These are phyloP conservation scores for Pyrgilauda ruficollis DNA, from an alignment of 2,113 vertebrate genomes.

Conservation along the genomic window DNA sequence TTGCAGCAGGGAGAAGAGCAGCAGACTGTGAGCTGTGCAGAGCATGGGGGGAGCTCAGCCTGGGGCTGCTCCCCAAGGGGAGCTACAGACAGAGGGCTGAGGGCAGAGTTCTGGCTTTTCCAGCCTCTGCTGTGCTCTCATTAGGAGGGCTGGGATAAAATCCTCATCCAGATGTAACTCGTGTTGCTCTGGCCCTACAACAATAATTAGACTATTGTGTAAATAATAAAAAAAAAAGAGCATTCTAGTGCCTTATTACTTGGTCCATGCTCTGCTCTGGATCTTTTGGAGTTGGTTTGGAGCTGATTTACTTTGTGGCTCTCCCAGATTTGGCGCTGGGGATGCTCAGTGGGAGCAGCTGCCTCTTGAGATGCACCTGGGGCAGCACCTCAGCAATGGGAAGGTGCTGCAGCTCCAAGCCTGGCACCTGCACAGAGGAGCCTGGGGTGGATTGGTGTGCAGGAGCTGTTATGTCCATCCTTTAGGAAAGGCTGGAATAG, in stretches of 20 bases:
- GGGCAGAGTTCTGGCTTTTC: background rate
- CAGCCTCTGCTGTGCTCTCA: accelerated
- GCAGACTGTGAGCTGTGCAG: background rate
- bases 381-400: background rate
- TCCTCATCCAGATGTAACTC: background rate
- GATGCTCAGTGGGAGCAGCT: accelerated
- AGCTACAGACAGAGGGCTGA: background rate
- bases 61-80: background rate
- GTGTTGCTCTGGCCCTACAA: background rate
- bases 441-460: background rate
- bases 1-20: background rate
- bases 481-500: background rate
- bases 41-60: background rate
- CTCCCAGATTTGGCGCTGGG: background rate
- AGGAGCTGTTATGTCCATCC: background rate
- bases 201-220: accelerated
- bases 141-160: background rate
- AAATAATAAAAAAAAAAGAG: background rate
- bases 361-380: background rate
- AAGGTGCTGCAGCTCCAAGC: background rate
- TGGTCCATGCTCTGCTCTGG: background rate
- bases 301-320: background rate
- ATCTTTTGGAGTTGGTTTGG: background rate
- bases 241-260: background rate
- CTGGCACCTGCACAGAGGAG: background rate